Conservation (phyloP, 2,113 vertebrate genomes). For the Xiphophorus hellerii region DNA sequence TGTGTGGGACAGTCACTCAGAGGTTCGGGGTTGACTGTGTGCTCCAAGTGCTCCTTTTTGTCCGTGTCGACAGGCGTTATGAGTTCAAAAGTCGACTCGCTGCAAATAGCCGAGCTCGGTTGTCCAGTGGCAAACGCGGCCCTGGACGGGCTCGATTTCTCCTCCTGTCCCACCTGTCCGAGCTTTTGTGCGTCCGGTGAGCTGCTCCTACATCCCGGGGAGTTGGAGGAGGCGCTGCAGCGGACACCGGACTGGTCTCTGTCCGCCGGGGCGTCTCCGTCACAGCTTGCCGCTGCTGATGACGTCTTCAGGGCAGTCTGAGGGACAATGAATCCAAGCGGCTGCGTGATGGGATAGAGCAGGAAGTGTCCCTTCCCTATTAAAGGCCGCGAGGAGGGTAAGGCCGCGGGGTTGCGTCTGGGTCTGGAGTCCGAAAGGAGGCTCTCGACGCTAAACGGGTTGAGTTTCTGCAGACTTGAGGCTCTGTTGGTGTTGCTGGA, state of each 20-base stretch:
- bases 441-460: conserved; percentile 95
- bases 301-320: conserved; percentile 86
- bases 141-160: conserved; percentile 66
- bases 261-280: conserved; percentile 63
- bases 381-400: conserved; percentile 87
- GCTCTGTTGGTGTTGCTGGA: conserved; percentile 69
- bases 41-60: conserved; percentile 77
- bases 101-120: conserved; percentile 68
- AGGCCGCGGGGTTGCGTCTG: conserved; percentile 85
- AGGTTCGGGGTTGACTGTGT: conserved; percentile 76
- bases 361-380: conserved; percentile 94
- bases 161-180: conserved; percentile 63
- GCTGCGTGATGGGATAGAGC: conserved; percentile 95
- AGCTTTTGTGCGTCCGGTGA: conserved; percentile 54
- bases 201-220: conserved; percentile 66
- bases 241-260: conserved; percentile 33
- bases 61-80: conserved; percentile 64
- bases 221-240: conserved; percentile 41
- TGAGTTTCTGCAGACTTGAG: conserved; percentile 86
- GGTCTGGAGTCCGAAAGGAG: conserved; percentile 92
- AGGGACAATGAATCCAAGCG: conserved; percentile 94
- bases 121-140: conserved; percentile 56
- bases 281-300: conserved; percentile 53
- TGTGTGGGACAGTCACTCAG: conserved; percentile 73
- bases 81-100: conserved; percentile 74